Evolutionary conservation across 92 coral and sea anemone genomes (phyloP).

Genomic region (Palythoa heliodiscus): DNA sequence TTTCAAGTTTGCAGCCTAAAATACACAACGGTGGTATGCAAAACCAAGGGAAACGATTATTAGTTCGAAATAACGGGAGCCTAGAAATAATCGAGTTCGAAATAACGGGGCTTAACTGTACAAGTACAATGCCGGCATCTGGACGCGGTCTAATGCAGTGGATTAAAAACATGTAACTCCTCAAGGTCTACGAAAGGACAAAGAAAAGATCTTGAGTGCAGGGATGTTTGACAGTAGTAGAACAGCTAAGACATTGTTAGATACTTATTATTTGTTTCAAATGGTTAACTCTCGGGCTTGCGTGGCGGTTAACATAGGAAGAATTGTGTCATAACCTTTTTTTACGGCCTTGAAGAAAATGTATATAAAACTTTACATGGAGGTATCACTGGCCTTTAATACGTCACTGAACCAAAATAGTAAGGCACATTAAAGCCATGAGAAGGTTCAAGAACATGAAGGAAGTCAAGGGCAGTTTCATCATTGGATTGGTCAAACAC

Average conservation of each 20-base stretch:
- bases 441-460: constrained; percentile 42
- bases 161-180: no score
- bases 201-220: constrained; percentile 6
- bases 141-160: no score
- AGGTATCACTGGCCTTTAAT: constrained; percentile 38
- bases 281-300: constrained; percentile 45
- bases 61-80: no score
- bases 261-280: constrained; percentile 31
- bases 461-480: constrained; percentile 55
- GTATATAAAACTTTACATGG: constrained; percentile 47
- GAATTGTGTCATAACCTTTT: not conserved
- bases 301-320: constrained; percentile 30
- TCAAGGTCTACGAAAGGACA: not conserved
- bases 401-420: not conserved
- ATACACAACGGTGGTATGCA: no score
- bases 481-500: constrained; percentile 47
- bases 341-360: constrained; percentile 35
- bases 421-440: constrained; percentile 49
- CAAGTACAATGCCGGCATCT: no score
- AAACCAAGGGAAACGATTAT: no score
- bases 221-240: not conserved
- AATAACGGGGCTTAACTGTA: no score
- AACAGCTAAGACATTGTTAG: constrained; percentile 25
- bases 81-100: no score
- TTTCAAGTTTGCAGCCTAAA: no score